Evolutionary conservation across 1,140 invertebrate genomes (phyloP).

Genomic region (Cherax quadricarinatus): DNA sequence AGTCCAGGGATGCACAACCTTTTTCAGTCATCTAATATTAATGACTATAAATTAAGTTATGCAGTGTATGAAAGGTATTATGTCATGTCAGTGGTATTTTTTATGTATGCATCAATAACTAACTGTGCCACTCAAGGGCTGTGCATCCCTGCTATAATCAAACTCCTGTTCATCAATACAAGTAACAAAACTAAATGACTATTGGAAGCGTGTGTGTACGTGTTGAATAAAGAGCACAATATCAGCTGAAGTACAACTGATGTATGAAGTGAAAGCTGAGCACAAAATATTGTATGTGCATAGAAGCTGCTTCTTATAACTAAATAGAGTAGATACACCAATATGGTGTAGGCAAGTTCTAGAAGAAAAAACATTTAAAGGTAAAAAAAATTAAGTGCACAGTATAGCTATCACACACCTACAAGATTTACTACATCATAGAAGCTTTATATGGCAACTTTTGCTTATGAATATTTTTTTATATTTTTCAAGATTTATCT

Average conservation of each 20-base stretch:
- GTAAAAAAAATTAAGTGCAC: not conserved
- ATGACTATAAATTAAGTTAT: no score
- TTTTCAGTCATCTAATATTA: no score
- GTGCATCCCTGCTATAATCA: no score
- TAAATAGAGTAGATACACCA: not conserved
- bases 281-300: not conserved
- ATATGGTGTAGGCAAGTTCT: not conserved
- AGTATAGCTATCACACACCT: not conserved
- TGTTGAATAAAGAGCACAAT: no score
- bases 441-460: not conserved
- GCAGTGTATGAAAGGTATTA: no score
- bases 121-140: no score
- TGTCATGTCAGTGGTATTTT: no score
- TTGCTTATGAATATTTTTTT: not conserved
- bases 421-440: not conserved
- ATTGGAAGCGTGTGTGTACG: no score
- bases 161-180: no score
- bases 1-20: no score
- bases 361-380: not conserved
- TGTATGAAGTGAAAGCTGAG: not conserved
- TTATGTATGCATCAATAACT: no score
- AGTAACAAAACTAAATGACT: no score
- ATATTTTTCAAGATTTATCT: not conserved
- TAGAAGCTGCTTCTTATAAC: not conserved
- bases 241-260: not conserved